These are phyloP conservation scores for Drosophila subquinaria DNA, from an alignment of 2,888 invertebrate species.

Conservation along the genomic window DNA sequence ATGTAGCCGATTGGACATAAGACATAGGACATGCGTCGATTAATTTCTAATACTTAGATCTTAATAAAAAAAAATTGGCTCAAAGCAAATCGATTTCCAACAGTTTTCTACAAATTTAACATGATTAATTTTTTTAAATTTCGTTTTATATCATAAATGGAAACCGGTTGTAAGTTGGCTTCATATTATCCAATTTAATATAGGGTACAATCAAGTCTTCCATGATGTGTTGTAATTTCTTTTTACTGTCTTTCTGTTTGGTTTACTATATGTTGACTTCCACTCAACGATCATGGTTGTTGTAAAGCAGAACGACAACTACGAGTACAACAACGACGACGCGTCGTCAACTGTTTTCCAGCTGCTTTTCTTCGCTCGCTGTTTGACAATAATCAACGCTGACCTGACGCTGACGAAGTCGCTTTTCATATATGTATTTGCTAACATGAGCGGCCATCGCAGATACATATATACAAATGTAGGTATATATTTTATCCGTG, in stretches of 20 bases:
- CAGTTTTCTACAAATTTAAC: too few species aligned
- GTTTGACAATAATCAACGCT: conserved; percentile 77
- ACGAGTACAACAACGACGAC: conserved; percentile 3
- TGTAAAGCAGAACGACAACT: conserved; percentile 23
- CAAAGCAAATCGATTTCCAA: too few species aligned
- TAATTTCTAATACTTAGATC: too few species aligned
- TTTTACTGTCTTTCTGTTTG: conserved; percentile 26
- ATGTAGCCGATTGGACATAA: too few species aligned
- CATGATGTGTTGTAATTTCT: neutral
- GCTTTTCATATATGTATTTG: conserved; percentile 57
- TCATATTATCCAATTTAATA: neutral
- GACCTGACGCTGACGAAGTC: conserved; percentile 47
- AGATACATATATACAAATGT: conserved; percentile 36
- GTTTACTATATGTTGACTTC: conserved; percentile 55
- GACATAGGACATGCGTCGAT: too few species aligned
- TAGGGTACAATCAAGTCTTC: conserved; percentile 15
- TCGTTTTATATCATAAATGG: too few species aligned
- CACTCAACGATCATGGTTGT: conserved; percentile 50
- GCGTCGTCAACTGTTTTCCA: conserved; percentile 19
- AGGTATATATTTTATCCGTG: conserved; percentile 16
- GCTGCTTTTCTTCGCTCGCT: conserved; percentile 47
- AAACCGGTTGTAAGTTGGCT: neutral
- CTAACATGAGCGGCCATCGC: conserved; percentile 59
- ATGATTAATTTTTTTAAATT: neutral
- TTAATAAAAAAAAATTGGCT: too few species aligned